Evolutionary conservation across 2,888 invertebrate species (phyloP).

Genomic region (Pteria penguin): DNA sequence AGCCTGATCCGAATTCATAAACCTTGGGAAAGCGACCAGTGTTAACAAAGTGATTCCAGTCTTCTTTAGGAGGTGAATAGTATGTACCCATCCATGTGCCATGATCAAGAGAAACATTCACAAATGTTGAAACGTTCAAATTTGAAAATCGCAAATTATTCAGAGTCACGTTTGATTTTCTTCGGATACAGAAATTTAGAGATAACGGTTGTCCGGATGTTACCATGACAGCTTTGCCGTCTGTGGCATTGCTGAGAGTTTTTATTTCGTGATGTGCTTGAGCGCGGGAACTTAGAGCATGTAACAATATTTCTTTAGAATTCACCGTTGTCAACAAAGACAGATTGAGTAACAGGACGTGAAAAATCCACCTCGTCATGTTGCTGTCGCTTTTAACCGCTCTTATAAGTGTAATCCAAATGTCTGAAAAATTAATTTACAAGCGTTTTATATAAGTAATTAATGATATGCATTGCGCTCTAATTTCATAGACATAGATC

Average conservation of each 20-base stretch:
- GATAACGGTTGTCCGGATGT: constrained; percentile 44
- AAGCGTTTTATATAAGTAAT: too few relatives aligned
- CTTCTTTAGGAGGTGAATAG: constrained; percentile 34
- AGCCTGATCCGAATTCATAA: constrained; percentile 49
- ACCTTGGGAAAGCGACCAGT: constrained; percentile 50
- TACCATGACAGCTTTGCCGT: constrained; percentile 55
- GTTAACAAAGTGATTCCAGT: constrained; percentile 52
- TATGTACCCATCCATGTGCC: constrained; percentile 49
- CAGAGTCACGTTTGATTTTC: constrained; percentile 40
- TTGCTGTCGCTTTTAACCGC: too few relatives aligned
- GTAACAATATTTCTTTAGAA: neutral
- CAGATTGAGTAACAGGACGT: too few relatives aligned
- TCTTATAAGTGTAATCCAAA: too few relatives aligned
- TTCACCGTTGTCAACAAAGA: too few relatives aligned
- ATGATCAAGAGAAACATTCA: constrained; percentile 51
- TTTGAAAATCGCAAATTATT: constrained; percentile 58
- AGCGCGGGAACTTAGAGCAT: neutral
- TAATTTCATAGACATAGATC: too few relatives aligned
- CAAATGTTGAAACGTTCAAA: constrained; percentile 53
- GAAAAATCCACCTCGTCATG: too few relatives aligned
- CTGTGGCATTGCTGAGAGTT: constrained; percentile 50
- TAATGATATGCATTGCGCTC: too few relatives aligned
- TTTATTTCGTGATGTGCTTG: constrained; percentile 48
- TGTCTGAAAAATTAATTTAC: too few relatives aligned
- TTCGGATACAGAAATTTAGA: constrained; percentile 57